phyloP scores from a whole-genome alignment of 2,113 vertebrate genomes.

The Peromyscus californicus region DNA sequence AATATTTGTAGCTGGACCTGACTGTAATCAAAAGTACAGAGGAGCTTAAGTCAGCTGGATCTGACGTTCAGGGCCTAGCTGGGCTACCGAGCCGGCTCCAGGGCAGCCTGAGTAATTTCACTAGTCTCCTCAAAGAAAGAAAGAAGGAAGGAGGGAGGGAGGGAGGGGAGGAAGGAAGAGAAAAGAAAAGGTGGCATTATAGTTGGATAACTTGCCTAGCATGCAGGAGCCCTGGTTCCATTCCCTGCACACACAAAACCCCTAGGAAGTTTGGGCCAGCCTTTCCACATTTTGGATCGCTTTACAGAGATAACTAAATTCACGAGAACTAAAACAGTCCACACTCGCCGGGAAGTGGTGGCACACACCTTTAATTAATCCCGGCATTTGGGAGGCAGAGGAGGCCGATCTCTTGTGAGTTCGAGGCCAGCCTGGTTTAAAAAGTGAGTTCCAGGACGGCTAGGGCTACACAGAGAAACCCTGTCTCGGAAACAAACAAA shows the following conservation, averaged over 20 bases:
- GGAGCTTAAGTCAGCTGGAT: not conserved
- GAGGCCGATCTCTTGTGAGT: not conserved
- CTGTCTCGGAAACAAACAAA: not conserved
- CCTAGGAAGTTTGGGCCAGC: not conserved
- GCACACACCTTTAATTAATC: not conserved
- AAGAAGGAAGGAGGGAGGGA: not conserved
- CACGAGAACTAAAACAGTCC: not conserved
- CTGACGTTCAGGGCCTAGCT: not conserved
- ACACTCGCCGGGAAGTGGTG: not conserved
- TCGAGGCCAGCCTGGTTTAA: not conserved
- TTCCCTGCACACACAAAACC: not conserved
- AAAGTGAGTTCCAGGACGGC: not conserved
- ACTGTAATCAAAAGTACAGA: not conserved
- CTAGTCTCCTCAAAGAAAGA: not conserved
- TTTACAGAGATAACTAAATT: conserved; percentile 46
- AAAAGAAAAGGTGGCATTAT: not conserved
- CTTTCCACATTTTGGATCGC: conserved; percentile 12
- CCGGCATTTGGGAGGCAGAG: not conserved
- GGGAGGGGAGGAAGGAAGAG: not conserved
- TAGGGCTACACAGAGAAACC: not conserved
- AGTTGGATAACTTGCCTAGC: no score
- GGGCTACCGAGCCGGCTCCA: not conserved
- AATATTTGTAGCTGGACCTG: not conserved
- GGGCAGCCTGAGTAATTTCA: not conserved
- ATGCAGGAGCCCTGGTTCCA: not conserved